Percentiles rank a stretch among this genome's conserved stretches.
These are phyloP conservation scores for Pangasius krempfi DNA, from an alignment of 2,797 vertebrate species.

Conservation along the genomic window DNA sequence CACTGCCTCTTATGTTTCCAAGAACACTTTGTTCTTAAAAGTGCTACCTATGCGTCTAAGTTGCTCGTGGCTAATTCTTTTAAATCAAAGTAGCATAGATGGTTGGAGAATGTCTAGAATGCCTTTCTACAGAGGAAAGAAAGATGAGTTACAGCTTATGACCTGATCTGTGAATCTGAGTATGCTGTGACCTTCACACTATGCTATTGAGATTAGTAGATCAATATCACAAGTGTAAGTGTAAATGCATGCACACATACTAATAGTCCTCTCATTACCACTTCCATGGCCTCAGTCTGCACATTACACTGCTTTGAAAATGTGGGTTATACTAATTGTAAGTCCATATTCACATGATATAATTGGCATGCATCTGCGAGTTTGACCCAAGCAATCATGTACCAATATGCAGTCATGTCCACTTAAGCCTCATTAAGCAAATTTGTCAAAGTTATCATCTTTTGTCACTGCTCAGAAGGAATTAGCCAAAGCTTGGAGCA, in stretches of 20 bases:
- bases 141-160: background rate
- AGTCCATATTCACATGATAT: constrained; percentile 8
- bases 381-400: constrained; percentile 4
- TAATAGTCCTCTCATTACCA: constrained; percentile 22
- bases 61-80: constrained; percentile 25
- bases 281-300: background rate
- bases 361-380: background rate
- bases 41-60: constrained; percentile 6
- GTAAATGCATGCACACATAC: constrained; percentile 7
- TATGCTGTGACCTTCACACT: constrained; percentile 35
- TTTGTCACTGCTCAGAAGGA: constrained; percentile 31
- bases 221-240: background rate
- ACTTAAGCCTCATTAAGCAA: constrained; percentile 45
- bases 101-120: background rate
- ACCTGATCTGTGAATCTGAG: background rate
- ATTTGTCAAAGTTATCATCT: constrained; percentile 31
- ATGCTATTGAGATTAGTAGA: background rate
- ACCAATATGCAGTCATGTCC: constrained; percentile 36
- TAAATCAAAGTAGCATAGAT: constrained; percentile 16
- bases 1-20: background rate
- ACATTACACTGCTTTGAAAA: constrained; percentile 33
- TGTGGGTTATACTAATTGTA: constrained; percentile 28
- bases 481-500: constrained; percentile 28
- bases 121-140: background rate
- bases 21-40: constrained; percentile 26